Percentiles rank a stretch among this genome's conserved stretches.
Conservation (phyloP, 2,888 invertebrate genomes). For the Drosophila cracens region DNA sequence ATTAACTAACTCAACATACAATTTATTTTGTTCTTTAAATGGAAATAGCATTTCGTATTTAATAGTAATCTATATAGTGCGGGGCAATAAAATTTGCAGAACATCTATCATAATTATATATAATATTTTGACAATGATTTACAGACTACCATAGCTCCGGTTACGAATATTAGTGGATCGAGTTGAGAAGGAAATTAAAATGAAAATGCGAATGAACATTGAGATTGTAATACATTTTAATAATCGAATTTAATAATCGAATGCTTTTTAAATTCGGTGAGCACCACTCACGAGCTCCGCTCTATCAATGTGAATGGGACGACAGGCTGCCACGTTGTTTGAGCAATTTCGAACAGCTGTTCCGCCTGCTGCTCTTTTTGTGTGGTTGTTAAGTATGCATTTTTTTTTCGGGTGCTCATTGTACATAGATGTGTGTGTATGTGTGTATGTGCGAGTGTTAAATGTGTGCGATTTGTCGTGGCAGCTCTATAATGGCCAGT, state of each 20-base stretch:
- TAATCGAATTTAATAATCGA: not conserved
- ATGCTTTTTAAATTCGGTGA: not conserved
- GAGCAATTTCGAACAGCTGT: conserved; percentile 73
- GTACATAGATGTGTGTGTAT: conserved; percentile 6
- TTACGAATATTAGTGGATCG: no score
- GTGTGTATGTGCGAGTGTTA: conserved; percentile 58
- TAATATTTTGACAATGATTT: not conserved
- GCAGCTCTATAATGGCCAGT: conserved; percentile 76
- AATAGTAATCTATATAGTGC: not conserved
- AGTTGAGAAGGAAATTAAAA: not conserved
- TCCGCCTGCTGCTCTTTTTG: conserved; percentile 60
- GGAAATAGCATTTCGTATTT: not conserved
- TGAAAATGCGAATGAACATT: no score
- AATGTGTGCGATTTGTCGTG: conserved; percentile 79
- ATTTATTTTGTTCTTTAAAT: not conserved
- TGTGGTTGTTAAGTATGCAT: conserved; percentile 74
- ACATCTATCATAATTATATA: not conserved
- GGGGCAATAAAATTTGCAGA: not conserved
- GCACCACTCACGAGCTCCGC: conserved; percentile 42
- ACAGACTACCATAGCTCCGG: not conserved
- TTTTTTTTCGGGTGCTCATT: conserved; percentile 55
- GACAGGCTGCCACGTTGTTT: conserved; percentile 62
- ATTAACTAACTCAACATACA: not conserved
- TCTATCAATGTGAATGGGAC: conserved; percentile 35
- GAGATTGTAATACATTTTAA: not conserved